phyloP scores from a whole-genome alignment of 2,113 vertebrate genomes.

The Regulus satrapa region DNA sequence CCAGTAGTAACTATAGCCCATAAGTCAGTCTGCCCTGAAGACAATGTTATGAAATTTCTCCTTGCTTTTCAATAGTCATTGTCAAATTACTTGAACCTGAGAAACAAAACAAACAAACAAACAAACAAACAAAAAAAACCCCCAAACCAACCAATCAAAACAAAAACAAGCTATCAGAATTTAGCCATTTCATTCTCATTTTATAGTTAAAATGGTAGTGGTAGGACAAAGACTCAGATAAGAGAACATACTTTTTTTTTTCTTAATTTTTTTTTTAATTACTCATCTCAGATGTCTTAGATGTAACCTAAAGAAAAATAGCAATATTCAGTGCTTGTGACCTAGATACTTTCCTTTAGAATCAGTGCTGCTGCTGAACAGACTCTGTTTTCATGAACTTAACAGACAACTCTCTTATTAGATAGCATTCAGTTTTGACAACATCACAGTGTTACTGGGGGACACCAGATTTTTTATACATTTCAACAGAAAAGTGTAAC shows the following conservation, averaged over 20 bases:
- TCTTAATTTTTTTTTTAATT: not conserved
- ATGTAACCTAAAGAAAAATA: not conserved
- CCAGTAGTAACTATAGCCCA: not conserved
- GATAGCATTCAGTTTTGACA: not conserved
- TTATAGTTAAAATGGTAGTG: no score
- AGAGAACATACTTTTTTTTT: not conserved
- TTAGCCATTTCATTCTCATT: not conserved
- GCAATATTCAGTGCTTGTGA: not conserved
- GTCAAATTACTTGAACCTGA: not conserved
- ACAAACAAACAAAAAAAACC: no score
- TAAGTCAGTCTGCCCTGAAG: not conserved
- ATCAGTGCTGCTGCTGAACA: not conserved
- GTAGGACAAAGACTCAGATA: not conserved
- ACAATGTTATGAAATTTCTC: not conserved
- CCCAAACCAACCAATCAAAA: no score
- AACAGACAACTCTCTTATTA: not conserved
- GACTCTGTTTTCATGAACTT: not conserved
- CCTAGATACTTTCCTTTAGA: not conserved
- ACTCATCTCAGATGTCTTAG: not conserved
- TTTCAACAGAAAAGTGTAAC: not conserved
- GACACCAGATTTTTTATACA: not conserved
- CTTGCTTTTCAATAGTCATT: not conserved
- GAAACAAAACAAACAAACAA: no score
- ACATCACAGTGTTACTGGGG: not conserved
- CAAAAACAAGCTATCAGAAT: not conserved